phyloP scores from a whole-genome alignment of 2,888 invertebrate species.

The Vanessa cardui region DNA sequence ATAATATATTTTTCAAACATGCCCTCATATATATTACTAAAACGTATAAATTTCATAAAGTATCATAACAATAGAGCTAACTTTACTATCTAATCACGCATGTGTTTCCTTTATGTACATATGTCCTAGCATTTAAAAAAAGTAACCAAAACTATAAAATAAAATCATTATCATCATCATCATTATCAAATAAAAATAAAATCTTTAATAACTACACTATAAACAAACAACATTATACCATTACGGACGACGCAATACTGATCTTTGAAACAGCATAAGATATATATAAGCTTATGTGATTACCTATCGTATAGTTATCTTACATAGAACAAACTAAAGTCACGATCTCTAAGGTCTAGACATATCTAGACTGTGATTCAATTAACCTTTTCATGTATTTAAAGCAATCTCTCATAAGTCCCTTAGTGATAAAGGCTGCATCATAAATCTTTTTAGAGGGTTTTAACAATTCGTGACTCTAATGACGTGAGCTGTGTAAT shows the following conservation, averaged over 20 bases:
- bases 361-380: conserved; percentile 29
- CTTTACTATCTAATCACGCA: too few relatives aligned
- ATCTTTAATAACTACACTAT: too few relatives aligned
- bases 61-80: too few relatives aligned
- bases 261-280: conserved; percentile 1
- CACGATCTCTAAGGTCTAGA: conserved; percentile 23
- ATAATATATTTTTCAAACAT: too few relatives aligned
- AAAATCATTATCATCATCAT: too few relatives aligned
- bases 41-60: too few relatives aligned
- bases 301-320: not conserved
- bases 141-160: too few relatives aligned
- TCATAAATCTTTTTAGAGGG: conserved; percentile 64
- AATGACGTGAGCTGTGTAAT: conserved; percentile 61
- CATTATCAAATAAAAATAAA: too few relatives aligned
- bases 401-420: conserved; percentile 26
- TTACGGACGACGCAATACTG: not conserved
- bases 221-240: not conserved
- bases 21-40: too few relatives aligned
- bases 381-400: conserved; percentile 41
- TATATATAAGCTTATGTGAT: not conserved
- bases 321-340: conserved; percentile 9
- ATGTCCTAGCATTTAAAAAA: too few relatives aligned
- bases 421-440: conserved; percentile 49
- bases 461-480: conserved; percentile 72
- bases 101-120: too few relatives aligned